Percentiles rank a stretch among this genome's conserved stretches.
Evolutionary conservation across 2,888 invertebrate species (phyloP).

Genomic region (Ariolimax columbianus): DNA sequence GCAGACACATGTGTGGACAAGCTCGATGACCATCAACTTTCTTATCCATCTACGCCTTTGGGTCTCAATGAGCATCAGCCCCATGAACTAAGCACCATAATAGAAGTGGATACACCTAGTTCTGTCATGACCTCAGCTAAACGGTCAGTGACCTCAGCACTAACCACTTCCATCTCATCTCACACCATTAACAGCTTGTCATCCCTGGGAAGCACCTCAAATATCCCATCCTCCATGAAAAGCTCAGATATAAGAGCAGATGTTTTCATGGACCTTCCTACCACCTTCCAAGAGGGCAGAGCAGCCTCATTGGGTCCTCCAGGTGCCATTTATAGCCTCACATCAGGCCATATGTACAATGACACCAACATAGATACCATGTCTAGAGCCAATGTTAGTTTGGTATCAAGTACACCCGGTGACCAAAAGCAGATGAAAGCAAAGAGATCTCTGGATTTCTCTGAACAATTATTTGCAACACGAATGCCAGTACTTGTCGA

Average conservation of each 20-base stretch:
- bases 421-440: conserved; percentile 15
- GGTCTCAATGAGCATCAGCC: conserved; percentile 46
- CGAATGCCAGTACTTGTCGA: conserved; percentile 33
- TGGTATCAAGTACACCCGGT: not conserved
- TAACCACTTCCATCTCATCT: not conserved
- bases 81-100: conserved; percentile 70
- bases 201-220: not conserved
- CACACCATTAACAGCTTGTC: conserved; percentile 16
- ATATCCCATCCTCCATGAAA: not conserved
- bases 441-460: conserved; percentile 31
- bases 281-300: conserved; percentile 25
- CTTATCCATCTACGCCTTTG: not conserved
- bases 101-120: conserved; percentile 70
- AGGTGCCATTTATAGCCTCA: conserved; percentile 25
- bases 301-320: not conserved
- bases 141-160: not conserved
- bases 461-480: conserved; percentile 34
- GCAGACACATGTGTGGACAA: not conserved
- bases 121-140: conserved; percentile 6
- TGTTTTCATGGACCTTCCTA: conserved; percentile 29
- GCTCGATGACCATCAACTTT: not conserved
- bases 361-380: not conserved
- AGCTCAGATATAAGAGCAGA: conserved; percentile 8
- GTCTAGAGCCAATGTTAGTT: not conserved
- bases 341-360: not conserved